Evolutionary conservation across 2,113 vertebrate species (phyloP), one percentile per base, ranked within the genome.

Genomic region (Saguinus midas): DNA sequence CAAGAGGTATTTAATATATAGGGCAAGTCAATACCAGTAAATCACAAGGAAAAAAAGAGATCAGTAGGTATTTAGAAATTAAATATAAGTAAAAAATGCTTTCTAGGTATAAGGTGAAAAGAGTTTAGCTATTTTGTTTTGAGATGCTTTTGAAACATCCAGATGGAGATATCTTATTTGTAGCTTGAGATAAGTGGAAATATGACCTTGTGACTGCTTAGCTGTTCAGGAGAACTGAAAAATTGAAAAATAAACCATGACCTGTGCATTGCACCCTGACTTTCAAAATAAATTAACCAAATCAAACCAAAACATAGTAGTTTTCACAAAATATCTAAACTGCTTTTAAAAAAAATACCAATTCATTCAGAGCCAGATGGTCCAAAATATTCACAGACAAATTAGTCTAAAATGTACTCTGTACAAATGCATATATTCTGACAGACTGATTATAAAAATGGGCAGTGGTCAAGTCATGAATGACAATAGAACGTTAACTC

Each of bases 201-300:
- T 8, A 23, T 43, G 70, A 87, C 40, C 61, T 73, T 8, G 45
- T 80, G 29, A 25, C 40, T 96, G 64, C 61, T 73, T 79, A 94
- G 21, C 32, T 79, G 23, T 57, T 64, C 17, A 23, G 16, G 35
- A 66, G 58, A 92, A 57, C 68, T 29, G 45, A 79, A 37, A 37
- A 90, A 84, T 93, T 93, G 40, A 91, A 93, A 96, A 80, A 93
- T 91, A 96, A 88, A 48, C 40, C 25, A 13, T 35, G 68, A 20
- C n/a, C n/a, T 80, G 43, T 64, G 40, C 32, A 91, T 12, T 43
- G n/a, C 11, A 70, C 5, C 6, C 10, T 57, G 48, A n/a, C 32
- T 88, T 12, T 84, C 18, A 91, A 85, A 93, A 64, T 16, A 45
- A 35, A 57, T 43, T 20, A 72, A 72, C 20, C 70, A 91, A 43